Evolutionary conservation across 2,797 vertebrate genomes (phyloP).

Genomic region (Gastrophryne carolinensis): DNA sequence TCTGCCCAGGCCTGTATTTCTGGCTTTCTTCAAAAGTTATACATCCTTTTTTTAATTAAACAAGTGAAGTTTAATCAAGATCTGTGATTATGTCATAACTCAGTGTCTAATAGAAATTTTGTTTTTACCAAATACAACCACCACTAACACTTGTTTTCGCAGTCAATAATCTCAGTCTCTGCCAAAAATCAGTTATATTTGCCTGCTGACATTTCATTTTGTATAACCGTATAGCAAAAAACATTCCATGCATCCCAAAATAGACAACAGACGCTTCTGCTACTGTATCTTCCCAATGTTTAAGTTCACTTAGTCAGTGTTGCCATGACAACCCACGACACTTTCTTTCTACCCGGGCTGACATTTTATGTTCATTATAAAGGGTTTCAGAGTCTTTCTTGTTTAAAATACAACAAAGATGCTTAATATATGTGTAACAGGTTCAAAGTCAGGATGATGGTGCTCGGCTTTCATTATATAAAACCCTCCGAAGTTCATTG

Average conservation of each 20-base stretch:
- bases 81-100: background rate
- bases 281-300: background rate
- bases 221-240: conserved; percentile 21
- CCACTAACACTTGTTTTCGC: background rate
- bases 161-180: conserved; percentile 5
- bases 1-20: background rate
- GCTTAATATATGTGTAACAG: background rate
- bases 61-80: background rate
- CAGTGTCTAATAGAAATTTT: background rate
- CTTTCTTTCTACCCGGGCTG: background rate
- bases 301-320: conserved; percentile 2
- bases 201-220: conserved; percentile 26
- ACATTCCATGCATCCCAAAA: conserved; percentile 24
- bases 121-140: conserved; percentile 5
- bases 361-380: background rate
- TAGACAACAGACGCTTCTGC: conserved; percentile 11
- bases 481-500: background rate
- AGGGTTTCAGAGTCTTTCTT: background rate
- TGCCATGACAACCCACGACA: background rate
- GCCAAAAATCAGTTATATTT: conserved; percentile 20
- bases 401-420: background rate
- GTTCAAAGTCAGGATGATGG: background rate
- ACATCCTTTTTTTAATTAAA: background rate
- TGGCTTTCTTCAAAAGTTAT: background rate
- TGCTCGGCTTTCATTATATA: background rate